Evolutionary conservation across 2,888 invertebrate genomes (phyloP).

Genomic region (Chironomus tentans): DNA sequence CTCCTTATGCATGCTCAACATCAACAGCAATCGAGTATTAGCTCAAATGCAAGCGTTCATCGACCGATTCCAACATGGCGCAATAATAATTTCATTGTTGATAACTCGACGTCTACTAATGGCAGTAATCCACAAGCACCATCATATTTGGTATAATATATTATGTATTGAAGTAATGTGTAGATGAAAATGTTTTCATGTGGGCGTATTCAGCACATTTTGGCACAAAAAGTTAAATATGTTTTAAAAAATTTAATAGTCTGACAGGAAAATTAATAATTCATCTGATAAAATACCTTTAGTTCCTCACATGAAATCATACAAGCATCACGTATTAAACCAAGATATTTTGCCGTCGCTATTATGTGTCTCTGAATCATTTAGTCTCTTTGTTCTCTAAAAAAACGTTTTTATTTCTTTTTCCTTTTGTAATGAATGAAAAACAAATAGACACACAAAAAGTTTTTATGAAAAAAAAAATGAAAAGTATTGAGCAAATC

Average conservation of each 20-base stretch:
- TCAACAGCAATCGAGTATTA: slow-evolving; percentile 23
- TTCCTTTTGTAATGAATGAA: neutral
- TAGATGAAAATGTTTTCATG: too few relatives aligned
- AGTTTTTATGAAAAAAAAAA: neutral
- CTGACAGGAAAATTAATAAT: too few relatives aligned
- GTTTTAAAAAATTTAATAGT: too few relatives aligned
- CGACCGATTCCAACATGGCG: slow-evolving; percentile 24
- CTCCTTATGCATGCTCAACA: slow-evolving; percentile 14
- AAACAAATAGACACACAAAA: neutral
- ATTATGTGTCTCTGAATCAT: too few relatives aligned
- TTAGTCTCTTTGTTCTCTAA: too few relatives aligned
- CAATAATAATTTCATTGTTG: slow-evolving; percentile 40
- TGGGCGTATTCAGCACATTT: too few relatives aligned
- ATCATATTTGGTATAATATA: slow-evolving; percentile 35
- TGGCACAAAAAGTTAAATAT: too few relatives aligned
- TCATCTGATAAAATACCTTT: too few relatives aligned
- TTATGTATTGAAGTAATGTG: neutral
- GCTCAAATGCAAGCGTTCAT: slow-evolving; percentile 18
- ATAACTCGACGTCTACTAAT: slow-evolving; percentile 32
- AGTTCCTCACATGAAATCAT: too few relatives aligned
- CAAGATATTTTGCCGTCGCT: too few relatives aligned
- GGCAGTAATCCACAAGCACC: slow-evolving; percentile 30
- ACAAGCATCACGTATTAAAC: too few relatives aligned
- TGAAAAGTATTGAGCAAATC: slow-evolving; percentile 21
- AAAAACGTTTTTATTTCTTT: too few relatives aligned